Evolutionary conservation across 2,888 invertebrate genomes (phyloP).

Genomic region (Drosophila barbarae): DNA sequence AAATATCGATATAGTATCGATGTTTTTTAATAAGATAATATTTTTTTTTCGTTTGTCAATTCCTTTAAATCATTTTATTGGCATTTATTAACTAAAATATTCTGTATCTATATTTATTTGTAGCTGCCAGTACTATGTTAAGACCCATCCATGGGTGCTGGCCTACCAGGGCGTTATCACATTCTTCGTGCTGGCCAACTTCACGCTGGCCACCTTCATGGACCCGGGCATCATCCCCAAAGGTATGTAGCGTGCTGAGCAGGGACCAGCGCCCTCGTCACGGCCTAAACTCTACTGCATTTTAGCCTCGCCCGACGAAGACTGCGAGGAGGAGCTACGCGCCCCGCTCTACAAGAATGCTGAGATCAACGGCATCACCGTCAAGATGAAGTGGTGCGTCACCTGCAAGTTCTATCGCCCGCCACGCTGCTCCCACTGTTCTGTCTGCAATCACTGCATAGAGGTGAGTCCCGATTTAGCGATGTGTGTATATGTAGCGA

Average conservation of each 20-base stretch:
- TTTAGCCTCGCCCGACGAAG: slow-evolving; percentile 96
- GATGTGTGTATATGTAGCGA: neutral
- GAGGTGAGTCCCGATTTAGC: slow-evolving; percentile 83
- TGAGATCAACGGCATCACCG: slow-evolving; percentile 98
- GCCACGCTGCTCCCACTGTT: slow-evolving; percentile 99
- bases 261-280: slow-evolving; percentile 41
- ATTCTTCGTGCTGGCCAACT: slow-evolving; percentile 98
- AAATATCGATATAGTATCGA: no score
- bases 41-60: no score
- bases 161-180: slow-evolving; percentile 96
- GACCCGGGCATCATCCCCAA: slow-evolving; percentile 99
- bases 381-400: slow-evolving; percentile 99
- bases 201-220: slow-evolving; percentile 99
- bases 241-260: slow-evolving; percentile 83
- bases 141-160: slow-evolving; percentile 92
- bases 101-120: neutral
- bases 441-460: slow-evolving; percentile 99
- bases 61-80: neutral
- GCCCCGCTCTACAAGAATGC: slow-evolving; percentile 98
- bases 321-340: slow-evolving; percentile 97
- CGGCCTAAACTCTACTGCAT: slow-evolving; percentile 70
- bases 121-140: slow-evolving; percentile 93
- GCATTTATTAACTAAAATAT: neutral
- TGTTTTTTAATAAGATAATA: no score
- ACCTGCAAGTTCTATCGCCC: slow-evolving; percentile 99